Conservation (phyloP, 2,888 invertebrate species). For the Zele albiditarsus region DNA sequence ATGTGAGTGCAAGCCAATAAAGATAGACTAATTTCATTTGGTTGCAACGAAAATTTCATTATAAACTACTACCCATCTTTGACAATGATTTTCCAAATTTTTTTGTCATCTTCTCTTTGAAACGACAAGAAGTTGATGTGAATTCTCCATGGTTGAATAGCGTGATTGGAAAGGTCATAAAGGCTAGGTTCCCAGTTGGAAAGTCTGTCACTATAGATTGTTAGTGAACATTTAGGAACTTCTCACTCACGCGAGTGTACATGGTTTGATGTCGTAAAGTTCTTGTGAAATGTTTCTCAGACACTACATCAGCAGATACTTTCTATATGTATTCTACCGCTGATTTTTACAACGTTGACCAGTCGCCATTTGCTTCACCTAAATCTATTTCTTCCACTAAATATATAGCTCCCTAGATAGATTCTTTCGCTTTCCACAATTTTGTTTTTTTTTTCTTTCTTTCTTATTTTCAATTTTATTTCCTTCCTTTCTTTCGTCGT, state of each 20-base stretch:
- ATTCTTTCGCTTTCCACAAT: slow-evolving; percentile 17
- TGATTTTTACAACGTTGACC: slow-evolving; percentile 30
- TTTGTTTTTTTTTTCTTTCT: slow-evolving; percentile 14
- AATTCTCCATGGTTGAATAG: slow-evolving; percentile 2
- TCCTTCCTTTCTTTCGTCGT: slow-evolving; percentile 4
- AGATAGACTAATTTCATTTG: neutral
- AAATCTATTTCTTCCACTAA: slow-evolving; percentile 11
- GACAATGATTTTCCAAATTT: neutral
- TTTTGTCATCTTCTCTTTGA: neutral
- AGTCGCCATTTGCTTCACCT: slow-evolving; percentile 14
- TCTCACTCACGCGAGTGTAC: slow-evolving; percentile 65
- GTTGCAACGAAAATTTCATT: neutral
- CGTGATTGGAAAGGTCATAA: neutral
- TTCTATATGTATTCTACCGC: neutral
- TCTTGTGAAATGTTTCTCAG: slow-evolving; percentile 14
- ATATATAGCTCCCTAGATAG: neutral
- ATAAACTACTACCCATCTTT: neutral
- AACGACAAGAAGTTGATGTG: neutral
- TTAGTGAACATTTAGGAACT: slow-evolving; percentile 68
- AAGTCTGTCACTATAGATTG: slow-evolving; percentile 54
- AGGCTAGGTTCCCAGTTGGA: neutral
- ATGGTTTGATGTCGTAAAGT: slow-evolving; percentile 48
- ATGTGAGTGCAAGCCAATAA: neutral
- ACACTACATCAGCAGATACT: neutral
- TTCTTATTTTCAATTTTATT: slow-evolving; percentile 1